These are phyloP conservation scores for Coronaproctus castanopsis DNA, from an alignment of 2,888 invertebrate species.

Conservation along the genomic window DNA sequence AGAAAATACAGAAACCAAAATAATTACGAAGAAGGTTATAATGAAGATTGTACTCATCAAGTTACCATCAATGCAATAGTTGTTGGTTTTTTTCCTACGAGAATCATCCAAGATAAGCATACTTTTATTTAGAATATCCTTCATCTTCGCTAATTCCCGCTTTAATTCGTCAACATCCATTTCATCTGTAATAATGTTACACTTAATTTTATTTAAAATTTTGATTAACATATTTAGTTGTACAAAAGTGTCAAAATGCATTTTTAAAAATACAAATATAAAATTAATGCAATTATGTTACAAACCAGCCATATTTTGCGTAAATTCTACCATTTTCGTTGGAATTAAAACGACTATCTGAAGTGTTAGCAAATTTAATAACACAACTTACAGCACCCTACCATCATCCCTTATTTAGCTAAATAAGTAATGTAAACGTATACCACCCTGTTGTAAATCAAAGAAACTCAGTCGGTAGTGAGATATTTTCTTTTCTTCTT, in stretches of 20 bases:
- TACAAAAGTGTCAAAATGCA: slow-evolving; percentile 5
- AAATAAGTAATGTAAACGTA: too few species aligned
- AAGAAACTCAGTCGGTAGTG: too few species aligned
- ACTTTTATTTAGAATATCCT: slow-evolving; percentile 43
- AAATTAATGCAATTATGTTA: not conserved
- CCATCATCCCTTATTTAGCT: too few species aligned
- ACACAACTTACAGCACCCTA: too few species aligned
- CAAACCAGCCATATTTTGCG: too few species aligned
- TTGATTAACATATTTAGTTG: slow-evolving; percentile 1
- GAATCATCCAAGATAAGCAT: slow-evolving; percentile 30
- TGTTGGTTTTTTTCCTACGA: slow-evolving; percentile 32
- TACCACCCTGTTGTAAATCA: too few species aligned
- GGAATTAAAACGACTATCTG: not conserved
- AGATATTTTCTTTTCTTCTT: too few species aligned
- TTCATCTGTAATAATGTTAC: slow-evolving; percentile 5
- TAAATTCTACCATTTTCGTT: too few species aligned
- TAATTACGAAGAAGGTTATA: slow-evolving; percentile 51
- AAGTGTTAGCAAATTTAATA: too few species aligned
- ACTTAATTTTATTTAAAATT: not conserved
- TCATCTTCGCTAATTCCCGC: slow-evolving; percentile 57
- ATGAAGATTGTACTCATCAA: slow-evolving; percentile 67
- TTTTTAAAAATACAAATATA: not conserved
- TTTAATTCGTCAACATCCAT: slow-evolving; percentile 56
- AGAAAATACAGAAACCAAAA: slow-evolving; percentile 63
- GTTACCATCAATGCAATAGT: slow-evolving; percentile 53